phyloP scores from a whole-genome alignment of 1,140 invertebrate species.

The Cydia amplana region DNA sequence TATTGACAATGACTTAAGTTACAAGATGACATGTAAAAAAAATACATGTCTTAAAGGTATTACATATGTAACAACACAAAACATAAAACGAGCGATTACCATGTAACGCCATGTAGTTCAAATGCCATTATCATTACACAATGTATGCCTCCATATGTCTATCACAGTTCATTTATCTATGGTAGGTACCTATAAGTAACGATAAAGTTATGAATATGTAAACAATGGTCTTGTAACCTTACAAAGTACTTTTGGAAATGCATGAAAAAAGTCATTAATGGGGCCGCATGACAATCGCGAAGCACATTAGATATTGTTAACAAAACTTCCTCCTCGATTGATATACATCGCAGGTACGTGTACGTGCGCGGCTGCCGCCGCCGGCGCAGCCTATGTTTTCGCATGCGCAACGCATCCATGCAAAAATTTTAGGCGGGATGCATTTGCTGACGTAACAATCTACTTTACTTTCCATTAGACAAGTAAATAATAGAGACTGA shows the following conservation, averaged over 20 bases:
- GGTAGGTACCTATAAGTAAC: slow-evolving; percentile 65
- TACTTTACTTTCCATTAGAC: slow-evolving; percentile 53
- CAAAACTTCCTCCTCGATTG: slow-evolving; percentile 77
- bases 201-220: slow-evolving; percentile 59
- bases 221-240: slow-evolving; percentile 56
- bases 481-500: background rate
- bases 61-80: too few relatives aligned
- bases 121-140: background rate
- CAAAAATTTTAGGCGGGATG: slow-evolving; percentile 78
- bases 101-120: background rate
- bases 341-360: slow-evolving; percentile 75
- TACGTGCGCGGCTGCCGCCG: slow-evolving; percentile 65
- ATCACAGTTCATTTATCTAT: slow-evolving; percentile 51
- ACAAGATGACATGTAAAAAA: too few relatives aligned
- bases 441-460: slow-evolving; percentile 71
- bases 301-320: slow-evolving; percentile 78
- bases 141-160: slow-evolving; percentile 18
- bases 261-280: slow-evolving; percentile 74
- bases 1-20: too few relatives aligned
- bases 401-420: slow-evolving; percentile 75
- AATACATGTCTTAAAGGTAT: too few relatives aligned
- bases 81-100: too few relatives aligned
- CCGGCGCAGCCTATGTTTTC: slow-evolving; percentile 57
- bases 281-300: slow-evolving; percentile 59
- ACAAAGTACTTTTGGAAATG: slow-evolving; percentile 60